Evolutionary conservation across 2,888 invertebrate genomes (phyloP).

Genomic region (Erebia aethiops): DNA sequence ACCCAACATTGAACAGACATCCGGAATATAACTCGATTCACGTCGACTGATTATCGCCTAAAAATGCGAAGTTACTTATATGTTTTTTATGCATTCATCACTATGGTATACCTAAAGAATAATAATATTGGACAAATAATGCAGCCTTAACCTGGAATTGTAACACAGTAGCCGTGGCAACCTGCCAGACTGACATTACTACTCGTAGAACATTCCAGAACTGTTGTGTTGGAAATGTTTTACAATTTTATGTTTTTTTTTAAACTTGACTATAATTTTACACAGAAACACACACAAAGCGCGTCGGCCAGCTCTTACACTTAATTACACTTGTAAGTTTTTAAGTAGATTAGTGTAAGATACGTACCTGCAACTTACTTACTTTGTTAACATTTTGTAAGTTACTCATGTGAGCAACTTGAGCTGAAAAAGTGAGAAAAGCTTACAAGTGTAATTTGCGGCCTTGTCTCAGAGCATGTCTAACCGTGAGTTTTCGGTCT

Average conservation of each 20-base stretch:
- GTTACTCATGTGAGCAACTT: no score
- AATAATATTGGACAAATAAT: neutral
- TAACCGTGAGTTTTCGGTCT: no score
- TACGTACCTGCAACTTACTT: no score
- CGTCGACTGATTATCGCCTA: constrained; percentile 3
- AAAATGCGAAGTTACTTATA: neutral
- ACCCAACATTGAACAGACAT: constrained; percentile 26
- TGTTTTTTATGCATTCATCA: no score
- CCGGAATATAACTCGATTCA: constrained; percentile 33
- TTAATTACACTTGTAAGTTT: no score
- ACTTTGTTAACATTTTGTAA: no score
- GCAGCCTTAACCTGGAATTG: constrained; percentile 37
- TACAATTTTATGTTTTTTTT: neutral
- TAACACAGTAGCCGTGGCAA: constrained; percentile 37
- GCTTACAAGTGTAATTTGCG: no score
- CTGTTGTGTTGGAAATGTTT: constrained; percentile 25
- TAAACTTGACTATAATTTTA: neutral
- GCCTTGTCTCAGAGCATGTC: no score
- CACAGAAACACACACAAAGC: neutral
- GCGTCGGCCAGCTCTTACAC: no score
- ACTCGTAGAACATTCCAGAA: constrained; percentile 29
- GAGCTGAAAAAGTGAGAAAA: no score
- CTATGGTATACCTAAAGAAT: no score
- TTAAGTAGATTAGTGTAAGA: no score
- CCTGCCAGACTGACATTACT: constrained; percentile 30